Percentiles rank a stretch among this genome's conserved stretches.
Conservation (phyloP, 2,888 invertebrate genomes). For the Cinara cedri region DNA sequence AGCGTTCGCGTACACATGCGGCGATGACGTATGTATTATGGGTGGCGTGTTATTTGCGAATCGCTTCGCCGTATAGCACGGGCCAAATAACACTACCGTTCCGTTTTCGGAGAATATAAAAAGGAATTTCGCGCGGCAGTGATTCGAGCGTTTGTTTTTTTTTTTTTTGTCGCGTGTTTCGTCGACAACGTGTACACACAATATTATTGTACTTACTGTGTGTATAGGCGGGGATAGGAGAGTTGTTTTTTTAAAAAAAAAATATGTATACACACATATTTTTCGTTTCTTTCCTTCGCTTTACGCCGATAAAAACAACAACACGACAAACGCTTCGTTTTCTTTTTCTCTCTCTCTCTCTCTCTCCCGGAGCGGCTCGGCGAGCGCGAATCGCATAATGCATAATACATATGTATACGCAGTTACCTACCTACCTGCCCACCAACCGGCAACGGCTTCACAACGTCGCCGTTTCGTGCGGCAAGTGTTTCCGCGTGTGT, state of each 20-base stretch:
- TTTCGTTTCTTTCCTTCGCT: neutral
- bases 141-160: conserved; percentile 17
- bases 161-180: neutral
- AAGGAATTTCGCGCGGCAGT: neutral
- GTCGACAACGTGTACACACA: no score
- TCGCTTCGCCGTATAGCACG: no score
- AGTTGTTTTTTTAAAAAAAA: neutral
- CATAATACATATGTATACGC: neutral
- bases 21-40: neutral
- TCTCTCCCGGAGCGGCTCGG: no score
- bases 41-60: neutral
- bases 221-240: neutral
- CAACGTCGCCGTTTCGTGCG: neutral
- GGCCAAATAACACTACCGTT: neutral
- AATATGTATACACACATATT: neutral
- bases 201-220: no score
- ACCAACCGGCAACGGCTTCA: no score
- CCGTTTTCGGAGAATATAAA: neutral
- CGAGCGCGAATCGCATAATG: conserved; percentile 31
- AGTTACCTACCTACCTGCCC: no score
- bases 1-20: neutral
- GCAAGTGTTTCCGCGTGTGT: neutral
- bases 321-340: conserved; percentile 2
- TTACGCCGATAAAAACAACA: conserved; percentile 9
- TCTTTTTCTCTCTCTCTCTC: neutral